Evolutionary conservation across 2,888 invertebrate genomes (phyloP), one percentile per base, ranked within the genome.

Genomic region (Dione vanillae): DNA sequence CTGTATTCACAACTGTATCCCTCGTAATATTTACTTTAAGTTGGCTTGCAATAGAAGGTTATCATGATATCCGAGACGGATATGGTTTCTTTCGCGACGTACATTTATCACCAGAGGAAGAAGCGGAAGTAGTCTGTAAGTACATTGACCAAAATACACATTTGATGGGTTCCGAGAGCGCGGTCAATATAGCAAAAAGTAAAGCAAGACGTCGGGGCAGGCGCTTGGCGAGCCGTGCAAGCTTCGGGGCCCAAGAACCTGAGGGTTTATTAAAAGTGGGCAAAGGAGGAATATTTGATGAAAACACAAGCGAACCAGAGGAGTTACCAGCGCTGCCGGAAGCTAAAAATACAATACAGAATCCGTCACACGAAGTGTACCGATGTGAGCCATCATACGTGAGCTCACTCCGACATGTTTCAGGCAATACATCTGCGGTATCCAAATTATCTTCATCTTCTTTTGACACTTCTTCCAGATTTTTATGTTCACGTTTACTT

Each of bases 41-140:
- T 0, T 91, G 91, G 89, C 83, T 92, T 12, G 74, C 88, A 20
- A 76, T 84, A 6, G 92, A 93, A 82, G 88, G 89, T 12, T 79
- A 91, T 41, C 80, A 90, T 49, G 92, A 92, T 69, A 76, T 92
- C 3, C 85, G 85, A 1, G 83, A 84, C 54, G 92, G 92, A 3
- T 90, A 87, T 66, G 92, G 92, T 0, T 93, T 92, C 74, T 93
- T 86, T 74, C 82, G 92, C 67, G 92, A 93, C 73, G 84, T 85
- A 41, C 86, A 90, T 74, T 77, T 90, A 27, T 79, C 86, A 10
- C 88, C 90, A 0, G 84, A 88, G 72, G 86, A 91, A 70, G 90
- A 90, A 78, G 89, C 88, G 0, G 89, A 90, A 68, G 86, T 86
- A 0, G 86, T 91, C 16, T 91, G 90, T 74, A 80, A 79, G 16